Base-by-base conservation (phyloP, 1,140 invertebrate species). In the Drosophila guanche region DNA sequence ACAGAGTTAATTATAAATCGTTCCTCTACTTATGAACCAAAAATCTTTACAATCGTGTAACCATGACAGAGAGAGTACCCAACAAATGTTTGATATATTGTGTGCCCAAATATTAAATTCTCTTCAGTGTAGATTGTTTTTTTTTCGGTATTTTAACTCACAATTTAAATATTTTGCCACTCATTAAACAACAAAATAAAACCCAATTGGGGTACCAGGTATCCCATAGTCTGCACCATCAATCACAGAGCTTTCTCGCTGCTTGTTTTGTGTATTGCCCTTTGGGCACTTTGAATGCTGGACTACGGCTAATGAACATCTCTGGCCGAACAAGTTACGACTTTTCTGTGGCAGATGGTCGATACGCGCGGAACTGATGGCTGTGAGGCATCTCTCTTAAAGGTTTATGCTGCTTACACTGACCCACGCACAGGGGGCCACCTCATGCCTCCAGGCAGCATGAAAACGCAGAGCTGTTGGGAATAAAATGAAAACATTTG, bases 321-420 rank as follows among this genome's bases (percentile, higher is more conserved):
- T 61, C 29, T 37, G 3, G 10, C 33, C 46, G 48, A 46, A 45
- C 51, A 75, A 79, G 60, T 83, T 85, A 83, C 73, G 71, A 59
- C 46, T 57, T 48, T 43, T 22, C 68, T 68, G 23, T 42, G 51
- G 20, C 25, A 10, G 33, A 68, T 48, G 62, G 48, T 5, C 33
- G 33, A 37, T 37, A 37, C 20, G n/a, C 14, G 22, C 25, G 22
- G 40, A 5, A 25, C 7, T 40, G 60, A 8, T 16, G 12, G 22
- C 5, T 5, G 1, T 25, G 46, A n/a, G 46, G 25, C n/a, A 52
- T 27, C 63, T 68, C 65, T 52, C 76, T 85, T 84, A 85, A 85
- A 84, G 79, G 57, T 76, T 85, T 67, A 79, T 85, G 79, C 80
- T 65, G 50, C 71, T 79, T 65, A 69, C 65, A 41, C 14, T 43